These are phyloP conservation scores for Drepanosiphum platanoidis DNA, from an alignment of 2,888 invertebrate genomes.

Conservation along the genomic window DNA sequence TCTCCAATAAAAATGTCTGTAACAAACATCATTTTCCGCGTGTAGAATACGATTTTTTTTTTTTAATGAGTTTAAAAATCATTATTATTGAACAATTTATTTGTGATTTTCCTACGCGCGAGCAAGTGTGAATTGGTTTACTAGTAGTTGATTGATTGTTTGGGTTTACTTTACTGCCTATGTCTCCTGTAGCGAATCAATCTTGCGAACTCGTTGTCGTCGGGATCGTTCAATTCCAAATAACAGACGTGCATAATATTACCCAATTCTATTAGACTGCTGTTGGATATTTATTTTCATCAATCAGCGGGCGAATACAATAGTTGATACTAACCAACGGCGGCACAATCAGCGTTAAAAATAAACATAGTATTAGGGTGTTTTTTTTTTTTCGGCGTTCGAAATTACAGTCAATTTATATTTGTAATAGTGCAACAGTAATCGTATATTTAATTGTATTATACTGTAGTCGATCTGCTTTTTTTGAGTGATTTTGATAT, in stretches of 20 bases:
- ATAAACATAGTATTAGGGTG: neutral
- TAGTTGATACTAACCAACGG: neutral
- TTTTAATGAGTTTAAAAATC: neutral
- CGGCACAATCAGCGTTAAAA: neutral
- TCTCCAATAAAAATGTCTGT: neutral
- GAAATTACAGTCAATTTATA: too few species aligned
- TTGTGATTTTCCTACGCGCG: neutral
- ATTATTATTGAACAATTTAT: neutral
- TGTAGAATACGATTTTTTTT: neutral
- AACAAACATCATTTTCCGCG: neutral
- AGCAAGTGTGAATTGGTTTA: neutral
- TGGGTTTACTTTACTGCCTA: conserved; percentile 44
- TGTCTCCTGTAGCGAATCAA: conserved; percentile 34
- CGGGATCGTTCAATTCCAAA: conserved; percentile 17
- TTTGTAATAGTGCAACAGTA: too few species aligned
- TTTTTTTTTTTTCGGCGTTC: neutral
- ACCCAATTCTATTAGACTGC: neutral
- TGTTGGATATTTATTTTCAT: neutral
- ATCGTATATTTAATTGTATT: too few species aligned
- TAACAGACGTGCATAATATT: conserved; percentile 24
- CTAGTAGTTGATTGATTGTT: conserved; percentile 48
- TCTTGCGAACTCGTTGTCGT: conserved; percentile 45
- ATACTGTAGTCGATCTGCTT: too few species aligned
- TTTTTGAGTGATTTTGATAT: too few species aligned
- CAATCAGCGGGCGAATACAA: conserved; percentile 2